Percentiles rank a stretch among this genome's conserved stretches.
Conservation (phyloP, 2,888 invertebrate genomes). For the Andrena haemorrhoa region DNA sequence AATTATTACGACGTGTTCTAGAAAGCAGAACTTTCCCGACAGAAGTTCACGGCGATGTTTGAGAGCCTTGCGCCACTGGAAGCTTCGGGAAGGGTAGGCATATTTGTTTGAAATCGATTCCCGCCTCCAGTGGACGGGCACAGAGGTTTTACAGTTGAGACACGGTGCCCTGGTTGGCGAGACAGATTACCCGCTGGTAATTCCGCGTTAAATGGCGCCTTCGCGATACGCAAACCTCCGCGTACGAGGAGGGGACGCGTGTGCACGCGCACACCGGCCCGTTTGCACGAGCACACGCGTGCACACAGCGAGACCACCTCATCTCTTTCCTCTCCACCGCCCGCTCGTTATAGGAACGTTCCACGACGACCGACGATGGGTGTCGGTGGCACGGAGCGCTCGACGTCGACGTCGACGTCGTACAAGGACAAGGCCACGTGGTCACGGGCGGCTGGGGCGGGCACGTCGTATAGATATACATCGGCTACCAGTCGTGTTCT, state of each 20-base stretch:
- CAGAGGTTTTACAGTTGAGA: slow-evolving; percentile 47
- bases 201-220: slow-evolving; percentile 54
- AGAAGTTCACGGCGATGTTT: too few species aligned
- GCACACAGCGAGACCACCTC: neutral
- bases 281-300: neutral
- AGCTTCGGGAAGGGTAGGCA: neutral
- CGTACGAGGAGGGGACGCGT: neutral
- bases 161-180: slow-evolving; percentile 24
- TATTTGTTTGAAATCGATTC: neutral
- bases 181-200: slow-evolving; percentile 45
- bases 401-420: slow-evolving; percentile 76
- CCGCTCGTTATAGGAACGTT: slow-evolving; percentile 71
- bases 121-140: slow-evolving; percentile 8
- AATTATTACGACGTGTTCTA: neutral
- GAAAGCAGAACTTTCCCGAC: too few species aligned
- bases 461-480: slow-evolving; percentile 58
- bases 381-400: slow-evolving; percentile 73
- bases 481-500: slow-evolving; percentile 64
- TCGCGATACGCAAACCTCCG: slow-evolving; percentile 8
- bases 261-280: neutral
- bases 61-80: neutral
- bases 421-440: slow-evolving; percentile 83
- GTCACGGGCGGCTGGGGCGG: slow-evolving; percentile 79
- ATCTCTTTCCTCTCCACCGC: slow-evolving; percentile 40
- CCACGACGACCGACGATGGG: slow-evolving; percentile 66